A percentile compares a stretch with the other conserved stretches of the same genome.
Conservation (phyloP, 2,797 vertebrate genomes). For the Chelmon rostratus region DNA sequence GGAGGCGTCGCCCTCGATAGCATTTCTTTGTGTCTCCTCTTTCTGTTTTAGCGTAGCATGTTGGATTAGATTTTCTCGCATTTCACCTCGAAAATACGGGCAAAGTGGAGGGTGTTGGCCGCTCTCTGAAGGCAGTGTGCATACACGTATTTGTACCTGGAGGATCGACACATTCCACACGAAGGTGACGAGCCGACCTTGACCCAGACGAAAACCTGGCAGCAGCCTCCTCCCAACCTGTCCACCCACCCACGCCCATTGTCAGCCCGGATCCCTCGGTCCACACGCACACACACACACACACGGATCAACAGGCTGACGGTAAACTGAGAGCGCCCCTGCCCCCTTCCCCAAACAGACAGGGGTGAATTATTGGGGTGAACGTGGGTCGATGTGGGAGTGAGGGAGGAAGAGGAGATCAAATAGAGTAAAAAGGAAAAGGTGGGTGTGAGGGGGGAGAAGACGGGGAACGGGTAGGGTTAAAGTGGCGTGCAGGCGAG, state of each 20-base stretch:
- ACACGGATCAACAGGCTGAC: conserved; percentile 20
- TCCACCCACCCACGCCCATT: conserved; percentile 30
- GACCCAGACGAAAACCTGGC: conserved; percentile 61
- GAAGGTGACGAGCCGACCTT: conserved; percentile 67
- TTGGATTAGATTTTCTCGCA: not conserved
- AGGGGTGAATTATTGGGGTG: conserved; percentile 64
- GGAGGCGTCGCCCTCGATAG: not conserved
- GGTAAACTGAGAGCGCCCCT: conserved; percentile 51
- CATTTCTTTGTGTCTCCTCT: not conserved
- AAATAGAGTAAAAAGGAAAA: conserved; percentile 14
- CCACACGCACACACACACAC: conserved; percentile 25
- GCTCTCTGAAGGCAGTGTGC: conserved; percentile 1
- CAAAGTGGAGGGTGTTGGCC: not conserved
- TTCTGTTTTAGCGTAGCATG: not conserved
- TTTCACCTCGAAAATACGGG: not conserved
- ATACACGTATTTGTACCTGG: conserved; percentile 39
- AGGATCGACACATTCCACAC: conserved; percentile 74
- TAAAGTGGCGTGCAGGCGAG: not conserved
- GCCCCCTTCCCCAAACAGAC: conserved; percentile 14
- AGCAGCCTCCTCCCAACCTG: conserved; percentile 19
- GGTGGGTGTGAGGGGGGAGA: not conserved
- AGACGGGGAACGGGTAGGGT: not conserved
- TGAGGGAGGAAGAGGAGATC: conserved; percentile 5
- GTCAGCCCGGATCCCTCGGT: conserved; percentile 10
- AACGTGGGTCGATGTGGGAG: conserved; percentile 25